These are phyloP conservation scores for Gorsachius magnificus DNA, from an alignment of 2,797 vertebrate genomes.

Conservation along the genomic window DNA sequence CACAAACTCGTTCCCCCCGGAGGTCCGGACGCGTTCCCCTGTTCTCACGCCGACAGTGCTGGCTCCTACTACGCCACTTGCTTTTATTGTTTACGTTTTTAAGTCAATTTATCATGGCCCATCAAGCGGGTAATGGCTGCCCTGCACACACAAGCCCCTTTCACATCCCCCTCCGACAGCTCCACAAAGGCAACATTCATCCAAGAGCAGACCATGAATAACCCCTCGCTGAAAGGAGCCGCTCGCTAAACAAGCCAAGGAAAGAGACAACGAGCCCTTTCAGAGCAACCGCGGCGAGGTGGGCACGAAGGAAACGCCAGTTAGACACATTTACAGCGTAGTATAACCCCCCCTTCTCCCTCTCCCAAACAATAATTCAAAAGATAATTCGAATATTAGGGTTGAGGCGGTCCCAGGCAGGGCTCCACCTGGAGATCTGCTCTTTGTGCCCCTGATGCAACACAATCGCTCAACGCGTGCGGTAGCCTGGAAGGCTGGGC, in stretches of 20 bases:
- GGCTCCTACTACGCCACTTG: neutral
- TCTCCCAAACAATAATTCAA: neutral
- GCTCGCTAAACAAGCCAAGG: neutral
- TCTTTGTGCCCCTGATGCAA: rapidly evolving
- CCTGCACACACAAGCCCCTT: conserved; percentile 23
- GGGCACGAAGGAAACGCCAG: neutral
- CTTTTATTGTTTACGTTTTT: conserved; percentile 26
- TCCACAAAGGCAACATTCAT: conserved; percentile 61
- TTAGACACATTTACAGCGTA: neutral
- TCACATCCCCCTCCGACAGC: neutral
- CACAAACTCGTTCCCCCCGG: neutral
- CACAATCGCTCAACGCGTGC: rapidly evolving
- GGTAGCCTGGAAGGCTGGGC: rapidly evolving
- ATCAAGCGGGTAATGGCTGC: neutral
- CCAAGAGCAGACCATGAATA: neutral
- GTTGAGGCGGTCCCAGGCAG: neutral
- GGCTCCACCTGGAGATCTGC: neutral
- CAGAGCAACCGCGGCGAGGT: neutral
- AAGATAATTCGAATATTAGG: neutral
- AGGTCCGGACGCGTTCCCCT: neutral
- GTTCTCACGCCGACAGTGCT: neutral
- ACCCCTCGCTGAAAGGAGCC: neutral
- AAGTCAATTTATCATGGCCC: conserved; percentile 35
- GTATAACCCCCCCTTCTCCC: neutral
- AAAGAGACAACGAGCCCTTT: conserved; percentile 38